Base-by-base conservation (phyloP, 2,797 vertebrate species). In the Siniperca scherzeri region DNA sequence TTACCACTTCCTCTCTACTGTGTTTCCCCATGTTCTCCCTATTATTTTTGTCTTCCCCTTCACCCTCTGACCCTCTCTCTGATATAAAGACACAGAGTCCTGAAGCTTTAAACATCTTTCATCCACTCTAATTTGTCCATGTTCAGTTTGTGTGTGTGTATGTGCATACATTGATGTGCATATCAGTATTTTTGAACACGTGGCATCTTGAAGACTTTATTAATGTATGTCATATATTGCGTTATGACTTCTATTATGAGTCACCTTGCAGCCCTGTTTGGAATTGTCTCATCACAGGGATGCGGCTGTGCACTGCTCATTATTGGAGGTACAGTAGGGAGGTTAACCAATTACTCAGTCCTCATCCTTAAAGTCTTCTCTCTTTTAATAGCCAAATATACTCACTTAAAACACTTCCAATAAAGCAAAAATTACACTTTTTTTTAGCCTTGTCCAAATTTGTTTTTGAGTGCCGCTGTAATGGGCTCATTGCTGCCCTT, bases 61-160 rank as follows among this genome's bases (percentile, higher is more conserved):
- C 55, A 16, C 4, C 64, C 19, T 19, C 59, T 40, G 30, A 57
- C 30, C 25, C 22, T 59, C 53, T 11, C 42, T 65, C 17, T 59
- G 21, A 57, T 38, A 66, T 21, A 61, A 74, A 61, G 60, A 74
- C 50, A 33, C 5, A 14, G 11, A 0, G 42, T 52, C 17, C 8
- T 2, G 10, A 50, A 48, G 70, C 38, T 30, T 21, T n/a, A 59
- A 79, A 76, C 67, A 46, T 44, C 50, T 57, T 71, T 81, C 25
- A 84, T 68, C 69, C 22, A 42, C 46, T 59, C 36, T 77, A 30
- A 70, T 70, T 59, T 56, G 21, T 71, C 48, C 19, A 52, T 55
- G 22, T n/a, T 25, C 52, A 12, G 22, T n/a, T 55, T 52, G 46
- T 52, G 27, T 36, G 8, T 30, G 17, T 55, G 59, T 17, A 25